Evolutionary conservation across 2,888 invertebrate genomes (phyloP).

Genomic region (Lasioglossum oenotherae): DNA sequence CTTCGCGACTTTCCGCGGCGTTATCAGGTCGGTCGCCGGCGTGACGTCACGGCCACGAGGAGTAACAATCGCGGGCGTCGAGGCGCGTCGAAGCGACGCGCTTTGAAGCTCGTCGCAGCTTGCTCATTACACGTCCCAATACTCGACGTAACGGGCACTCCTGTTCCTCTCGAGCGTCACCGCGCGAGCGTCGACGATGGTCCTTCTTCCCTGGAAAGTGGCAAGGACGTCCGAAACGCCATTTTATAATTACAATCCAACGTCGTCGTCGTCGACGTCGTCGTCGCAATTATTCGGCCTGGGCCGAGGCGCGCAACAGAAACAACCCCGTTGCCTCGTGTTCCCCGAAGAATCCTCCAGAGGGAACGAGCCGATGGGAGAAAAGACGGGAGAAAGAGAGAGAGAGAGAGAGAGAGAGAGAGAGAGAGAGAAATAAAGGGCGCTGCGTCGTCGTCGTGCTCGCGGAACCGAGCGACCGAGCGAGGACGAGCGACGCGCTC

Average conservation of each 20-base stretch:
- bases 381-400: constrained; percentile 7
- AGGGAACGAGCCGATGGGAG: constrained; percentile 46
- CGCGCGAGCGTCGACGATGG: constrained; percentile 48
- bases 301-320: constrained; percentile 42
- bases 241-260: constrained; percentile 60
- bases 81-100: constrained; percentile 18
- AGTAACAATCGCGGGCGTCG: constrained; percentile 33
- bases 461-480: constrained; percentile 59
- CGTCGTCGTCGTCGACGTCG: constrained; percentile 35
- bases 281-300: constrained; percentile 57
- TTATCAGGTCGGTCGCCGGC: background rate
- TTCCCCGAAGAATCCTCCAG: constrained; percentile 59
- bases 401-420: constrained; percentile 9
- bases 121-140: constrained; percentile 62
- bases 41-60: constrained; percentile 8
- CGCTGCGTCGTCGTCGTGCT: constrained; percentile 50
- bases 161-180: constrained; percentile 47
- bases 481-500: constrained; percentile 57
- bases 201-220: constrained; percentile 52
- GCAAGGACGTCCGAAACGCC: constrained; percentile 62
- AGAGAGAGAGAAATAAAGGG: constrained; percentile 42
- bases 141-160: constrained; percentile 62
- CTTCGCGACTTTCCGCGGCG: constrained; percentile 2
- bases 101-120: constrained; percentile 36
- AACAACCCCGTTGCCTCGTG: constrained; percentile 49